Base-by-base conservation (phyloP, 2,797 vertebrate species). In the Myioborus melanocephalus region DNA sequence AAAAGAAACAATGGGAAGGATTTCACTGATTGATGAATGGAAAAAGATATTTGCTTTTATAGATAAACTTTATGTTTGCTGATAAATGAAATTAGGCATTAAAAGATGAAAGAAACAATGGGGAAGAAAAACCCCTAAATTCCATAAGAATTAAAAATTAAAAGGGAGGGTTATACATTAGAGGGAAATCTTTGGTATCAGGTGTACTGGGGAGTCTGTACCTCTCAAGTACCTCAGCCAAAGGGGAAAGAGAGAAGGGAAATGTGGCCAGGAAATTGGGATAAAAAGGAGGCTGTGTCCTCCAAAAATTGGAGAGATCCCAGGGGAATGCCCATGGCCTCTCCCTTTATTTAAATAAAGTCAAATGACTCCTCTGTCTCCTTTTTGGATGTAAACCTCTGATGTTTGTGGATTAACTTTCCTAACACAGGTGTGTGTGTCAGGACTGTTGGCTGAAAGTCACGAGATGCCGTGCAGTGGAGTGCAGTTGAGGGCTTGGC, bases 131-230 rank as follows among this genome's bases (percentile, higher is more conserved):
- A 4, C 20, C 2, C 52, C 30, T 55, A 55, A 53, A 55, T 55
- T 55, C 52, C 4, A 2, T n/a, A 22, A n/a, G 12, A 53, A n/a
- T 53, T 53, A 32, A 53, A 21, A 55, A 1, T 53, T 53, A n/a
- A 53, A n/a, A n/a, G 32, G 32, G 20, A 55, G 20, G 20, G 12
- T 22, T 55, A 4, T n/a, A 55, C 8, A n/a, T 22, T n/a, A 55
- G 32, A 55, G 20, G 52, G 30, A 6, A 30, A n/a, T 55, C 30
- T 55, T 14, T n/a, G 52, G 30, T 3, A 6, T 21, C 52, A n/a
- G 52, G 20, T 12, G 12, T 14, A 1, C 1, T 55, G 52, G 32
- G 32, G 0, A 55, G 6, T n/a, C 20, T n/a, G 32, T 1, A n/a
- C 20, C 52, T 55, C 53, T 53, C 18, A 53, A 32, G 50, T 20